These are phyloP conservation scores for Aleiodes alternator DNA, from an alignment of 2,888 invertebrate species.

Conservation along the genomic window DNA sequence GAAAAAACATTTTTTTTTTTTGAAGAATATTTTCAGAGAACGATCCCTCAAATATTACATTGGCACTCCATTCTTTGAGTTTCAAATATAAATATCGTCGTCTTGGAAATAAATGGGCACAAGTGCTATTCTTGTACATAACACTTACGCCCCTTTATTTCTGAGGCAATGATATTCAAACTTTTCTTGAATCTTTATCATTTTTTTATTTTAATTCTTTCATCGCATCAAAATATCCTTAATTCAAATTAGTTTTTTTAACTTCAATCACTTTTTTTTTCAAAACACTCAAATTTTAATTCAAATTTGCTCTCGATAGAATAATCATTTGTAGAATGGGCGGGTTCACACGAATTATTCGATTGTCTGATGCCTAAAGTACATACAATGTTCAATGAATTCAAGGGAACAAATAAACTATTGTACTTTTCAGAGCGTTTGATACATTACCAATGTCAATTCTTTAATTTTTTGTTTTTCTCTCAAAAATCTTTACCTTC, in stretches of 20 bases:
- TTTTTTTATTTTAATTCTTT: background rate
- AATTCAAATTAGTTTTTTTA: constrained; percentile 13
- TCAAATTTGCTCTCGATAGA: constrained; percentile 9
- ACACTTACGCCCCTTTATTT: too few species aligned
- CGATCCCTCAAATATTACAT: constrained; percentile 30
- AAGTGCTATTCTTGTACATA: too few species aligned
- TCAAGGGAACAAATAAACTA: constrained; percentile 44
- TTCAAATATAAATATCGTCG: background rate
- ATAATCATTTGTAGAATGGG: constrained; percentile 24
- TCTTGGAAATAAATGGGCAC: too few species aligned
- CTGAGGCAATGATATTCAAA: too few species aligned
- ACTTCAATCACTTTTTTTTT: background rate
- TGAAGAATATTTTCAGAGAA: constrained; percentile 21
- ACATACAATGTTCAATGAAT: constrained; percentile 28
- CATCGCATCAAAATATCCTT: constrained; percentile 17
- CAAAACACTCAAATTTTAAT: background rate
- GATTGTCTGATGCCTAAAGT: constrained; percentile 48
- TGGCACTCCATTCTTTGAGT: constrained; percentile 28
- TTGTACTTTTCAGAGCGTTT: constrained; percentile 45
- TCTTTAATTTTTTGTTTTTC: constrained; percentile 20
- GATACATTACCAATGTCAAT: constrained; percentile 11
- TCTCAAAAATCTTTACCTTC: too few species aligned
- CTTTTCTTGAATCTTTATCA: too few species aligned
- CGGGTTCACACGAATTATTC: constrained; percentile 38
- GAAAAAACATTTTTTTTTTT: constrained; percentile 24